Base-by-base conservation (phyloP, 2,888 invertebrate species). In the Cybosia mesomella region DNA sequence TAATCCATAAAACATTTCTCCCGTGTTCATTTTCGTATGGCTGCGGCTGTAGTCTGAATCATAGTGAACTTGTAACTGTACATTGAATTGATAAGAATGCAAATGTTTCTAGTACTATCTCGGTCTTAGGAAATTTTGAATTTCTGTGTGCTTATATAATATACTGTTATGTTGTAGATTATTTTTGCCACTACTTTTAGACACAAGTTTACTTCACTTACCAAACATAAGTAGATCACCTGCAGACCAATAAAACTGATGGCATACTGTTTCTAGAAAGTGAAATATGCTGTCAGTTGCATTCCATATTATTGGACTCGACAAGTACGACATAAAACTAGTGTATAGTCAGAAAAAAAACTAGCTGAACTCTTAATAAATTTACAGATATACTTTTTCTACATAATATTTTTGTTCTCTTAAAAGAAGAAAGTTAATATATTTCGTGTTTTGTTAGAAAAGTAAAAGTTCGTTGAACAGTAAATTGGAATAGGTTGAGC, bases 41-140 rank as follows among this genome's bases (percentile, higher is more conserved):
- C 28, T 28, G 9, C n/a, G n/a, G n/a, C n/a, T 34, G 2, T 7
- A 10, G 8, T 34, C 34, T 34, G 8, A 34, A 34, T 34, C 34
- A 34, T 34, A 34, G 34, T 34, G 34, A 8, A 10, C 49, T 18
- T 18, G 18, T 49, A 49, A 49, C 49, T 49, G 49, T 49, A 49
- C n/a, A 9, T n/a, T 49, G n/a, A 49, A 49, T n/a, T 49, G 49
- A 49, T 49, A 49, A 49, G 49, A 49, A 49, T 49, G 49, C 49
- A 49, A 49, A 49, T 49, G 18, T 8, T 49, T 49, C 28, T 49
- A 18, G 18, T 49, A n/a, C 18, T 49, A 49, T n/a, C 49, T 49
- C 49, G 4, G 49, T 49, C 7, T 43, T 43, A 0, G 8, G 8
- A n/a, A 49, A 49, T 8, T 49, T 18, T 49, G 18, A 18, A 18